A percentile compares a stretch with the other conserved stretches of the same genome.
phyloP scores from a whole-genome alignment of 2,113 vertebrate genomes.

The Oxygymnocypris stewartii region DNA sequence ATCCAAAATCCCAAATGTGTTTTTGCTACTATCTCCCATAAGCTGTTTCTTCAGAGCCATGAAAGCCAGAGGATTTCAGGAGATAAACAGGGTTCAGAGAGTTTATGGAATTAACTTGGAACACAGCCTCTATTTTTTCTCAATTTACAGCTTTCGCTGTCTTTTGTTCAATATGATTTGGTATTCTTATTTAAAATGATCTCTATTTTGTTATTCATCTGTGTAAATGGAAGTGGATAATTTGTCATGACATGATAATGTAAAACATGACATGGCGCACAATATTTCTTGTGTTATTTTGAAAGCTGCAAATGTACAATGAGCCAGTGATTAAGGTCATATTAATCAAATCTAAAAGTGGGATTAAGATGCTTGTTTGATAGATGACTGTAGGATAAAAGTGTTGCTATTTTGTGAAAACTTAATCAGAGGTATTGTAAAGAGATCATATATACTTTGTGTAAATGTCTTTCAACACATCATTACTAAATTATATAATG shows the following conservation, averaged over 20 bases:
- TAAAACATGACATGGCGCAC: background rate
- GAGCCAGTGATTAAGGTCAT: background rate
- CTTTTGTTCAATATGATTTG: background rate
- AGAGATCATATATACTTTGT: background rate
- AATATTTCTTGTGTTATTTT: constrained; percentile 33
- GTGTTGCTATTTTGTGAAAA: background rate
- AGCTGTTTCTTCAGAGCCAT: constrained; percentile 43
- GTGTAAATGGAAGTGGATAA: background rate
- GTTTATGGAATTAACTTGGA: background rate
- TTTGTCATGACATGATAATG: background rate
- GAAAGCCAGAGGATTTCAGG: background rate
- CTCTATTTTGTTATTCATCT: constrained; percentile 3
- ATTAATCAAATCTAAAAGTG: constrained; percentile 1
- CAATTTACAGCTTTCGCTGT: background rate
- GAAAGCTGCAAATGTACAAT: background rate
- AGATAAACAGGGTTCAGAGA: background rate
- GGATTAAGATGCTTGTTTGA: background rate
- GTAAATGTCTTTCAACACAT: background rate
- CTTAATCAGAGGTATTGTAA: background rate
- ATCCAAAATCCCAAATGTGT: background rate
- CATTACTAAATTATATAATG: background rate
- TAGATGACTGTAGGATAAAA: background rate
- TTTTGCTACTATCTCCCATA: background rate
- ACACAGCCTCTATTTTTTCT: background rate
- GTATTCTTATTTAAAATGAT: background rate